These are phyloP conservation scores for Drosophila punjabiensis DNA, from an alignment of 1,140 invertebrate species.

Conservation along the genomic window DNA sequence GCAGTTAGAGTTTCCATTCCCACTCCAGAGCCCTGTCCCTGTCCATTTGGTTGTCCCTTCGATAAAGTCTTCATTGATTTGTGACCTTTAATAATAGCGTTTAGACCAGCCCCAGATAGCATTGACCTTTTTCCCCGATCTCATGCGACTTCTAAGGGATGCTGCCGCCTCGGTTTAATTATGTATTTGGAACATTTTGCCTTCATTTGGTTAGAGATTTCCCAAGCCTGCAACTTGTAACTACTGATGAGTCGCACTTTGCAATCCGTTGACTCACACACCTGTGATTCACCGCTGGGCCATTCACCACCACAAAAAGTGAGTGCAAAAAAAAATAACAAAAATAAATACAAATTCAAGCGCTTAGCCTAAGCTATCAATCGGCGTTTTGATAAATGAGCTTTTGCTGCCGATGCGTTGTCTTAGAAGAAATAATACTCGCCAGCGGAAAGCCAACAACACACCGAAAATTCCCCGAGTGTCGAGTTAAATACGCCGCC, in stretches of 20 bases:
- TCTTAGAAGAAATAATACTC: constrained; percentile 45
- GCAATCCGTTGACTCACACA: constrained; percentile 72
- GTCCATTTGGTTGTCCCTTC: constrained; percentile 51
- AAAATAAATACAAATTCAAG: constrained; percentile 19
- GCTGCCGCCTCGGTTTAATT: constrained; percentile 68
- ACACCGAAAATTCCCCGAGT: constrained; percentile 63
- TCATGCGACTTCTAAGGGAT: constrained; percentile 74
- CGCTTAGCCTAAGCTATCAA: constrained; percentile 63
- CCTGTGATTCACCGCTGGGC: constrained; percentile 55
- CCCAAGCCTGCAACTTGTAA: constrained; percentile 20
- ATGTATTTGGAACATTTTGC: constrained; percentile 68
- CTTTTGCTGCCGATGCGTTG: constrained; percentile 57
- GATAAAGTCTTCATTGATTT: constrained; percentile 84
- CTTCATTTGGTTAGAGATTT: constrained; percentile 8
- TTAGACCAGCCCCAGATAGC: constrained; percentile 65
- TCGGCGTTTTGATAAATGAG: constrained; percentile 79
- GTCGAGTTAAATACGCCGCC: constrained; percentile 63
- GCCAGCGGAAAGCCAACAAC: constrained; percentile 28
- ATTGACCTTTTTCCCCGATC: constrained; percentile 66
- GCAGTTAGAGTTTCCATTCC: constrained; percentile 15
- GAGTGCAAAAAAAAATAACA: constrained; percentile 55
- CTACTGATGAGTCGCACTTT: constrained; percentile 34
- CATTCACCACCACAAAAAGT: constrained; percentile 35
- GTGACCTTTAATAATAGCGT: constrained; percentile 83
- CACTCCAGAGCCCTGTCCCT: constrained; percentile 17